A percentile compares a stretch with the other conserved stretches of the same genome.
Conservation (phyloP, 2,797 vertebrate species). For the Sternotherus odoratus region DNA sequence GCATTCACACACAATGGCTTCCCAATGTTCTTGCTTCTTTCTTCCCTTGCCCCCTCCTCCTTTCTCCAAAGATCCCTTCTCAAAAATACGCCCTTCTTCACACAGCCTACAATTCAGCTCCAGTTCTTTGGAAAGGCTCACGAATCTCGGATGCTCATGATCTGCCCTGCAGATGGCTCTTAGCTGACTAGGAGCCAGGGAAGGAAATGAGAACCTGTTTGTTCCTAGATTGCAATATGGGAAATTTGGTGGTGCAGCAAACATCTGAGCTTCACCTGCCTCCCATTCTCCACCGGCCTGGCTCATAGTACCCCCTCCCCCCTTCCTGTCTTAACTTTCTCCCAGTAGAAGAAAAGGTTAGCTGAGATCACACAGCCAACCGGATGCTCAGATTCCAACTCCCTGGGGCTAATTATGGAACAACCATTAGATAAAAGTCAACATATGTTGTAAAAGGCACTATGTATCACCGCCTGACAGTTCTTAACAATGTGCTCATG, state of each 20-base stretch:
- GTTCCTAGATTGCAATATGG: fast-evolving
- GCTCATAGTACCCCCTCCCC: background rate
- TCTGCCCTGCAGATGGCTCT: background rate
- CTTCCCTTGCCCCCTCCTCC: background rate
- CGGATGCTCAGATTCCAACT: constrained; percentile 77
- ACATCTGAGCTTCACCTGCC: fast-evolving
- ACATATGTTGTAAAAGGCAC: constrained; percentile 87
- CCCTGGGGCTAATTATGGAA: constrained; percentile 84
- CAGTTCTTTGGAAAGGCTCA: background rate
- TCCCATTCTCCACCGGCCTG: background rate
- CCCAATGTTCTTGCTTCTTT: background rate
- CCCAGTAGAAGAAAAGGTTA: constrained; percentile 75
- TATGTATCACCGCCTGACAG: constrained; percentile 85
- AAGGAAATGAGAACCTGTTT: fast-evolving
- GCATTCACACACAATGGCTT: background rate
- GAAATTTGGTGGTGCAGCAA: fast-evolving
- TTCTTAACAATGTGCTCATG: constrained; percentile 85
- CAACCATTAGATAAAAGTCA: constrained; percentile 87
- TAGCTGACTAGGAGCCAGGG: fast-evolving
- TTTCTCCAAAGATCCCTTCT: background rate
- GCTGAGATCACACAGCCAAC: constrained; percentile 78
- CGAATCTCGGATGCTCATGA: background rate
- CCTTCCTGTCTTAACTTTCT: constrained; percentile 40
- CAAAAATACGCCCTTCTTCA: background rate
- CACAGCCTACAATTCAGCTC: background rate